These are phyloP conservation scores for Allophyes oxyacanthae DNA, from an alignment of 2,888 invertebrate genomes.

Conservation along the genomic window DNA sequence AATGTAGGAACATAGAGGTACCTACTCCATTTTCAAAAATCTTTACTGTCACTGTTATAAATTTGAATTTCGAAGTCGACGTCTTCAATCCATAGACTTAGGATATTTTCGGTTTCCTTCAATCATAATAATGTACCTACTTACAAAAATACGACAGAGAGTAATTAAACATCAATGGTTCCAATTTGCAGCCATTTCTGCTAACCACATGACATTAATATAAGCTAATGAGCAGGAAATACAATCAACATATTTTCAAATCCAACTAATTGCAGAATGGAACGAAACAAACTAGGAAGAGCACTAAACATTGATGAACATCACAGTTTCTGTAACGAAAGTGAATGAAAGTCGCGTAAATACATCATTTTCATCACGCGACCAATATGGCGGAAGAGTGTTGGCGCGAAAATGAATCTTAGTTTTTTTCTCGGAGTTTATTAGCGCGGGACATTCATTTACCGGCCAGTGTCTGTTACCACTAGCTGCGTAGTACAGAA, in stretches of 20 bases:
- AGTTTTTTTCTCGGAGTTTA: constrained; percentile 78
- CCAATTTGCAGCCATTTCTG: constrained; percentile 11
- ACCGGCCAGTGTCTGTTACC: constrained; percentile 79
- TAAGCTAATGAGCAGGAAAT: constrained; percentile 36
- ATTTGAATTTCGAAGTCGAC: no score
- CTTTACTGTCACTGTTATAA: no score
- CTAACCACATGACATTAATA: constrained; percentile 7
- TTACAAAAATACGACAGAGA: no score
- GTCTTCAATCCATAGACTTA: no score
- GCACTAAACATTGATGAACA: constrained; percentile 62
- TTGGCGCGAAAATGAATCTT: constrained; percentile 86
- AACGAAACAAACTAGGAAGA: constrained; percentile 67
- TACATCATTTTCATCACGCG: constrained; percentile 88
- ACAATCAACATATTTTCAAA: constrained; percentile 40
- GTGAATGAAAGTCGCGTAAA: constrained; percentile 84
- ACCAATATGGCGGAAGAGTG: constrained; percentile 82
- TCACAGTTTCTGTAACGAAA: constrained; percentile 82
- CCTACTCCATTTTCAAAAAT: no score
- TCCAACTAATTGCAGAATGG: constrained; percentile 30
- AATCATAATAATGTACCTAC: no score
- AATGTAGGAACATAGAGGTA: no score
- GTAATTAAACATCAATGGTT: no score
- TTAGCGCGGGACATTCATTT: constrained; percentile 79
- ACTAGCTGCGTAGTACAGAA: constrained; percentile 49
- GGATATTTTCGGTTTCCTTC: no score